Percentiles rank a stretch among this genome's conserved stretches.
Conservation (phyloP, 2,113 vertebrate species). For the Nibea coibor region DNA sequence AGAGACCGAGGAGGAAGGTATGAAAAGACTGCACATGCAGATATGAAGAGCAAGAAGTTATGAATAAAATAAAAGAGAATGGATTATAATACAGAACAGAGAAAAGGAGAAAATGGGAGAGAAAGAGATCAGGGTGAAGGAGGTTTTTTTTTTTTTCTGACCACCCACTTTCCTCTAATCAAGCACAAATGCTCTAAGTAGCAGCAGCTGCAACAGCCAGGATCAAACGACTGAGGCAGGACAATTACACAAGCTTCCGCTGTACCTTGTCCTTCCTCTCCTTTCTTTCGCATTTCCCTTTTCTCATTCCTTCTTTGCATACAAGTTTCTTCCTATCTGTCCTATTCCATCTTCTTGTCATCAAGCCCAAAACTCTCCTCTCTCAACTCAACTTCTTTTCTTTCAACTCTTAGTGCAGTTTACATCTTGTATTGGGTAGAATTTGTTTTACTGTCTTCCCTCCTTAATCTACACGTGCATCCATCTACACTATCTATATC, state of each 20-base stretch:
- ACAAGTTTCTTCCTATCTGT: constrained; percentile 12
- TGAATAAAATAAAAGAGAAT: constrained; percentile 2
- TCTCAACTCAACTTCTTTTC: neutral
- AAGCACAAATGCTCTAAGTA: constrained; percentile 86
- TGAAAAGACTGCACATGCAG: neutral
- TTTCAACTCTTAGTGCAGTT: neutral
- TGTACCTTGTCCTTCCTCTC: constrained; percentile 66
- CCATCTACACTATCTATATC: neutral
- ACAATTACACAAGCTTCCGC: constrained; percentile 83
- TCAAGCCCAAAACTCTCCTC: neutral
- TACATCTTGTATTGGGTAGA: neutral
- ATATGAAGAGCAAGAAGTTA: constrained; percentile 6
- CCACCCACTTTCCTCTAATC: constrained; percentile 87
- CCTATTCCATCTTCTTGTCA: neutral
- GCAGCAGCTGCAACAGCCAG: constrained; percentile 83
- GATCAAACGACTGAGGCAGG: constrained; percentile 81
- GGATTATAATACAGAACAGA: constrained; percentile 24
- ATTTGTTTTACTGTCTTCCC: neutral
- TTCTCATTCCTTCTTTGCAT: constrained; percentile 25
- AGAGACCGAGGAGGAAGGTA: neutral
- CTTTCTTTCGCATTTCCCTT: constrained; percentile 45
- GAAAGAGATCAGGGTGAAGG: constrained; percentile 51
- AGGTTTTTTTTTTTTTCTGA: constrained; percentile 67
- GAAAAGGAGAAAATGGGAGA: constrained; percentile 20
- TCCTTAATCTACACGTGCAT: neutral